phyloP scores from a whole-genome alignment of 2,797 vertebrate species.

The Bradypodion ventrale region DNA sequence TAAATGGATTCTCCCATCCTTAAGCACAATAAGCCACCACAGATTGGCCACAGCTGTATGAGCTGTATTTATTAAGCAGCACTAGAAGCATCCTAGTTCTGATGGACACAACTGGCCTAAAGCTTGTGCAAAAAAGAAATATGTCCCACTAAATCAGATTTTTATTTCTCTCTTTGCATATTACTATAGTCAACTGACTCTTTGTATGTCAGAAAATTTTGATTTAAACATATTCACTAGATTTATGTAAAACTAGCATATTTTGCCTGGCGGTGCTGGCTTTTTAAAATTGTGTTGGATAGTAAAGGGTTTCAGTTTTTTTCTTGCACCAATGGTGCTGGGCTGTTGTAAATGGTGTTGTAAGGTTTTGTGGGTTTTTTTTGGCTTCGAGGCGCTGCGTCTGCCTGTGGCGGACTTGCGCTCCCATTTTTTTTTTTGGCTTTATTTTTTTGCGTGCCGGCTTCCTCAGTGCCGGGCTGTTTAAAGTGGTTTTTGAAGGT shows the following conservation, averaged over 20 bases:
- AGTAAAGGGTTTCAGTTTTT: no score
- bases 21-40: neutral
- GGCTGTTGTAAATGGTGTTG: no score
- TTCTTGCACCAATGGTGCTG: no score
- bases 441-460: no score
- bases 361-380: no score
- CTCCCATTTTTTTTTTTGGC: no score
- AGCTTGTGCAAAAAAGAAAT: neutral
- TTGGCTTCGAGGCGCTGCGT: no score
- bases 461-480: no score
- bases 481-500: no score
- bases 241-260: slow-evolving; percentile 18
- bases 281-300: no score
- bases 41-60: neutral
- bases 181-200: neutral
- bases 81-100: neutral
- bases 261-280: no score
- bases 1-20: neutral
- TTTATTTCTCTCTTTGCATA: neutral
- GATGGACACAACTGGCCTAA: neutral
- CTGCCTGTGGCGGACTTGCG: no score
- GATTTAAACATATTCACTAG: neutral
- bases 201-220: slow-evolving; percentile 4
- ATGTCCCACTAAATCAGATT: neutral
- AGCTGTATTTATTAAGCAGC: neutral